A percentile compares a stretch with the other conserved stretches of the same genome.
Conservation (phyloP, 2,797 vertebrate species). For the Phrynocephalus forsythii region DNA sequence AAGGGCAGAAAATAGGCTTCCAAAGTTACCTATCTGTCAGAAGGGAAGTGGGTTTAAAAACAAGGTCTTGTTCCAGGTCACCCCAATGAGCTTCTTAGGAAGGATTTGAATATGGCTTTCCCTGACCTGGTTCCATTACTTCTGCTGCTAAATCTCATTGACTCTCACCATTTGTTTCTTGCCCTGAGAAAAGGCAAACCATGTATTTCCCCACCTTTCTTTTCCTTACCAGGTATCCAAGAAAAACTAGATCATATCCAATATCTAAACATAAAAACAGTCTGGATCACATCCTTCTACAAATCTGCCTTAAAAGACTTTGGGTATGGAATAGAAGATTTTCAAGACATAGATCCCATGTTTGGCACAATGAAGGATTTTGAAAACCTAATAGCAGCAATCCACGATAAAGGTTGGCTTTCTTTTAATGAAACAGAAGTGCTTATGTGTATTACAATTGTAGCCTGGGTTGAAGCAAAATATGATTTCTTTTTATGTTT, state of each 20-base stretch:
- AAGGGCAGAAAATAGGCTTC: no score
- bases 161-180: background rate
- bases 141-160: background rate
- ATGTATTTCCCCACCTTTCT: conserved; percentile 13
- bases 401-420: conserved; percentile 88
- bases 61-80: background rate
- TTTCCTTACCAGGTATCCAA: conserved; percentile 83
- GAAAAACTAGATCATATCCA: conserved; percentile 89
- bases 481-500: no score
- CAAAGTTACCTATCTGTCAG: no score
- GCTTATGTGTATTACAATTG: background rate
- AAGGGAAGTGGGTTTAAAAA: background rate
- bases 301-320: conserved; percentile 91
- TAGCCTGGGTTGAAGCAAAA: background rate
- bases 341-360: conserved; percentile 87
- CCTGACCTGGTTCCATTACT: background rate
- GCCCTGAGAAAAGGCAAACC: background rate
- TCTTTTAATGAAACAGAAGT: background rate
- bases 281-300: conserved; percentile 95
- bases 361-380: conserved; percentile 96
- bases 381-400: conserved; percentile 86
- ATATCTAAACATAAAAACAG: conserved; percentile 88
- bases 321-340: conserved; percentile 92
- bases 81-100: background rate
- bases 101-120: background rate